Base-by-base conservation (phyloP, 2,113 vertebrate genomes). In the Bubalus kerabau region DNA sequence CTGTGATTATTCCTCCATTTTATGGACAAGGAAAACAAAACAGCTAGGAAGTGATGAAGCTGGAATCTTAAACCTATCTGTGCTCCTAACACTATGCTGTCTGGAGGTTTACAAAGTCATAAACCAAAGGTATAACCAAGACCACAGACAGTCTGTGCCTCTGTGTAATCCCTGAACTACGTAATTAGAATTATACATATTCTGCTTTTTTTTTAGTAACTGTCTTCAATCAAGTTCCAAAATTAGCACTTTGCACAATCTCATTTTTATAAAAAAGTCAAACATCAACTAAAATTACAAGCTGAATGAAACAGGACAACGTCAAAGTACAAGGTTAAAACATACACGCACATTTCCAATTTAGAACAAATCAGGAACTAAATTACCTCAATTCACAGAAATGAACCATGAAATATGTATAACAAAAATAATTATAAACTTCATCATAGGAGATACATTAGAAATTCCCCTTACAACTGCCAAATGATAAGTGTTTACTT, bases 361-460 rank as follows among this genome's bases (percentile, higher is more conserved):
- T 96, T 28, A 90, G 32, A 84, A 85, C 32, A 94, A 96, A 93
- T 91, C 80, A 92, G 94, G n/a, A 97, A 88, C 43, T 87, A 94
- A 92, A 95, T 71, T 93, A 90, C 48, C 71, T 89, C 80, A 94
- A 57, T 15, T 46, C 14, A 62, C 14, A 93, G 57, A 91, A 81
- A 93, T 80, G 50, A 92, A 87, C 82, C 76, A 84, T 56, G n/a
- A 90, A 74, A 89, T 64, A 88, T 21, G 13, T 67, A 88, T 32
- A 46, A 76, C 23, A 91, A 89, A 95, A 90, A 56, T 87, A 81
- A 96, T 54, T 46, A 91, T 23, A 90, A 89, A 92, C 11, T 13
- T 85, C 21, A 71, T 64, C 36, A 40, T 0, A 81, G 32, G 40
- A 95, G 50, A 76, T 76, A 96, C 28, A 60, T 3, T 54, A 30